Evolutionary conservation across 2,797 vertebrate genomes (phyloP).

Genomic region (Schizopygopsis pylzovi): DNA sequence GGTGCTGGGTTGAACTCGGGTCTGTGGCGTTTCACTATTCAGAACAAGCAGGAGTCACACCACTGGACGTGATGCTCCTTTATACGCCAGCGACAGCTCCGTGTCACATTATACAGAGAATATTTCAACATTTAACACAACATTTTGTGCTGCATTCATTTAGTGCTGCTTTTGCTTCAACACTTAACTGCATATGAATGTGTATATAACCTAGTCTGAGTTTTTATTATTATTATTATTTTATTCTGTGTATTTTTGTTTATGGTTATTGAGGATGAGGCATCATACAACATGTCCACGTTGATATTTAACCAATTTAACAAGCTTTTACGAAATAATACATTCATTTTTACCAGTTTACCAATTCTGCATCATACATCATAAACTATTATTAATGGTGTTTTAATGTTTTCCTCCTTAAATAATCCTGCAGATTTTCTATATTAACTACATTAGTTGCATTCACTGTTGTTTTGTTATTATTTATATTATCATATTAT

Average conservation of each 20-base stretch:
- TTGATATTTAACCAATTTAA: not conserved
- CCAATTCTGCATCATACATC: too few species aligned
- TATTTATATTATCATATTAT: not conserved
- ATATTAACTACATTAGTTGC: not conserved
- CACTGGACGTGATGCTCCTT: not conserved
- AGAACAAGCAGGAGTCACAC: not conserved
- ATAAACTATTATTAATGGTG: too few species aligned
- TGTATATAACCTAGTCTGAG: not conserved
- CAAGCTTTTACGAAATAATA: not conserved
- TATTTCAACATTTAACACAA: not conserved
- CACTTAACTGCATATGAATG: not conserved
- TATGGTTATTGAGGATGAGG: not conserved
- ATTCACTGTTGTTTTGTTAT: not conserved
- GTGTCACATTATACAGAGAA: not conserved
- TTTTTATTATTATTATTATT: not conserved
- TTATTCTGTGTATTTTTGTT: not conserved
- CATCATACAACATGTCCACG: not conserved
- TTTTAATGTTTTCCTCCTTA: too few species aligned
- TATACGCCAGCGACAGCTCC: not conserved
- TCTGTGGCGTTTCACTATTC: constrained; percentile 9
- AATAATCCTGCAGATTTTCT: not conserved
- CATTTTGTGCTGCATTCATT: not conserved
- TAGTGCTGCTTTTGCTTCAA: not conserved
- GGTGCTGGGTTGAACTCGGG: not conserved
- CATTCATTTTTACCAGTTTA: too few species aligned